Evolutionary conservation across 1,140 invertebrate genomes (phyloP).

Genomic region (Thaumetopoea pityocampa): DNA sequence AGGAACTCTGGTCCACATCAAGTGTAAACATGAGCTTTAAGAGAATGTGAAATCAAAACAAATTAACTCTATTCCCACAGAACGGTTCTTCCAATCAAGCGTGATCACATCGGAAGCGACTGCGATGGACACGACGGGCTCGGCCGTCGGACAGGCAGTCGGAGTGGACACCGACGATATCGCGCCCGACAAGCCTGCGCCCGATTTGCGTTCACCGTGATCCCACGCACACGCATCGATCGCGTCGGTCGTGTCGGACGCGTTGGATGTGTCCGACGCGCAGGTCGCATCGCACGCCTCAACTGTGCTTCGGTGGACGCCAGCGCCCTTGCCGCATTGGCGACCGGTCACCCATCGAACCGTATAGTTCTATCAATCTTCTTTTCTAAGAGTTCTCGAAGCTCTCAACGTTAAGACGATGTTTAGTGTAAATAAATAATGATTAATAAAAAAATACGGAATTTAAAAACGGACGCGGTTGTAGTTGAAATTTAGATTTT

Average conservation of each 20-base stretch:
- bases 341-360: conserved; percentile 60
- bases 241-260: conserved; percentile 20
- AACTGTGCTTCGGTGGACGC: conserved; percentile 57
- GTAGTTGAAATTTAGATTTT: conserved; percentile 45
- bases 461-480: conserved; percentile 31
- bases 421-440: conserved; percentile 52
- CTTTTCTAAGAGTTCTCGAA: too few species aligned
- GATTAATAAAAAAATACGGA: conserved; percentile 27
- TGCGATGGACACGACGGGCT: conserved; percentile 62
- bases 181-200: conserved; percentile 58
- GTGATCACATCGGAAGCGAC: conserved; percentile 68
- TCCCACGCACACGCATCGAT: conserved; percentile 27
- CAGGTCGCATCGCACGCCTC: conserved; percentile 27
- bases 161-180: conserved; percentile 48
- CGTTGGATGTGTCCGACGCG: conserved; percentile 28
- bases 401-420: conserved; percentile 13
- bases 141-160: conserved; percentile 37
- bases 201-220: conserved; percentile 69
- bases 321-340: conserved; percentile 63
- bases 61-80: conserved; percentile 35
- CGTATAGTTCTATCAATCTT: conserved; percentile 11
- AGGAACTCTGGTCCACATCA: conserved; percentile 1
- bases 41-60: background rate
- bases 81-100: conserved; percentile 74
- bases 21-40: conserved; percentile 2